phyloP scores from a whole-genome alignment of 2,797 vertebrate species.

The Premnoplex brunnescens region DNA sequence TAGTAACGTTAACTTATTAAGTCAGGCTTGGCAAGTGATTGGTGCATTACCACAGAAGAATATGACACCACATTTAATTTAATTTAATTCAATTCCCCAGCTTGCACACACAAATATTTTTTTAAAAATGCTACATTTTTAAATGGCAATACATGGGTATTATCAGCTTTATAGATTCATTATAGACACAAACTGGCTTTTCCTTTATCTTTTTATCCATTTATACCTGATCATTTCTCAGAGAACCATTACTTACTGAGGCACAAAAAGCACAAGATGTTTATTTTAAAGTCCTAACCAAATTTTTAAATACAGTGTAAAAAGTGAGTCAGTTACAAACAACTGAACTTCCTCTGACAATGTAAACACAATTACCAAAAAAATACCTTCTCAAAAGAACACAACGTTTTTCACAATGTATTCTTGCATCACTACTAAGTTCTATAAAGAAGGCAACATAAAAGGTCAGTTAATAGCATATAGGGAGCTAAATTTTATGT shows the following conservation, averaged over 20 bases:
- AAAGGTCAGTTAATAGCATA: neutral
- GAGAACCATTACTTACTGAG: neutral
- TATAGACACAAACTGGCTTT: neutral
- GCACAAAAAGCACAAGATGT: neutral
- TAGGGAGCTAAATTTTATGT: neutral
- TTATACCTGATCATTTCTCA: neutral
- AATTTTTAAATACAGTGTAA: neutral
- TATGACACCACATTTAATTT: neutral
- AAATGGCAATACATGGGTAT: no score
- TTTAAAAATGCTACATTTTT: neutral
- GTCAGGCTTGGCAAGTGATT: accelerated
- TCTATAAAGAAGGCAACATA: neutral
- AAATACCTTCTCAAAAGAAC: accelerated
- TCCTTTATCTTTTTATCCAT: neutral
- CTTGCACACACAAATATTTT: neutral
- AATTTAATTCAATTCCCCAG: accelerated
- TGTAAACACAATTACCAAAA: neutral
- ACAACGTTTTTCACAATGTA: neutral
- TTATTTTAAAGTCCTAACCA: neutral
- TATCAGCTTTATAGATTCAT: neutral
- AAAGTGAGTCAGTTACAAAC: neutral
- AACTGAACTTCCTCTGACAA: neutral
- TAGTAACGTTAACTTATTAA: neutral
- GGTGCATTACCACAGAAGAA: neutral
- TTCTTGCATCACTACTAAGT: neutral